Evolutionary conservation across 2,113 vertebrate species (phyloP).

Genomic region (Cisticola juncidis): DNA sequence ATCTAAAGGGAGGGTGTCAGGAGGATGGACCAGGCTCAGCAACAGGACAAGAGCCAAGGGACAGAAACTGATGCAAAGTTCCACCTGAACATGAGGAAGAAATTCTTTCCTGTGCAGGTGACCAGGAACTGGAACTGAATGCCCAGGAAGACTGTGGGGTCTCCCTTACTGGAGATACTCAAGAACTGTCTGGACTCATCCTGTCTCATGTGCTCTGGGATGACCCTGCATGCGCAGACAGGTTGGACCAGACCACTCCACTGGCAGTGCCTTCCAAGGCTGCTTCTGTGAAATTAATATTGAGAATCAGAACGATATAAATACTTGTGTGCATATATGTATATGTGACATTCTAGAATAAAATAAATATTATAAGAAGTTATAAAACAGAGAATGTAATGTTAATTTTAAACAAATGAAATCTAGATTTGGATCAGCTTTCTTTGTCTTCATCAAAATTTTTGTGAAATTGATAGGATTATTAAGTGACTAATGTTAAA

Average conservation of each 20-base stretch:
- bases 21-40: background rate
- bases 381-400: background rate
- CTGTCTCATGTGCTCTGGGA: background rate
- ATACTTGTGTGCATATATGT: background rate
- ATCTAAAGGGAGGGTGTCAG: too few relatives aligned
- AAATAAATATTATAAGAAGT: background rate
- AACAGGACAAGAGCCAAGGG: rapidly evolving
- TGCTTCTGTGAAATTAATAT: background rate
- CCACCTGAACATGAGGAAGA: background rate
- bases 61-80: background rate
- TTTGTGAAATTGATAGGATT: background rate
- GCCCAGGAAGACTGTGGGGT: background rate
- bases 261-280: background rate
- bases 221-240: background rate
- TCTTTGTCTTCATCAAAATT: background rate
- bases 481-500: background rate
- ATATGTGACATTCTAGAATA: background rate
- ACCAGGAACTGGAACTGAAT: rapidly evolving
- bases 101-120: background rate
- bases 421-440: background rate
- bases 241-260: background rate
- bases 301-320: background rate
- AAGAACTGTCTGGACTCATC: background rate
- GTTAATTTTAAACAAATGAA: background rate
- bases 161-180: background rate